Conservation (phyloP, 2,113 vertebrate genomes). For the Podilymbus podiceps region DNA sequence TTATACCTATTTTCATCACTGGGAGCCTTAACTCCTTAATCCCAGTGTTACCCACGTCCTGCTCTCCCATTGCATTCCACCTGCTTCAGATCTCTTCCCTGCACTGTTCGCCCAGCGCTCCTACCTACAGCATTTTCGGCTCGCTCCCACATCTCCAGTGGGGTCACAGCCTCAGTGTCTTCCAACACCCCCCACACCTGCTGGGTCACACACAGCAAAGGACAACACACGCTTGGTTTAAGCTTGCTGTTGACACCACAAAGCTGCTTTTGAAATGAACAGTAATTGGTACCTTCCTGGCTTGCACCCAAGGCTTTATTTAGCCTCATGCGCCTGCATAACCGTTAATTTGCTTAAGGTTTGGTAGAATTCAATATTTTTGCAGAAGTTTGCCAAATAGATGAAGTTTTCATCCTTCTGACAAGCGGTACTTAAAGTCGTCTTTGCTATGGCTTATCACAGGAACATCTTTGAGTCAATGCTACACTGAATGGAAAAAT, state of each 20-base stretch:
- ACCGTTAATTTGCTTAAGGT: neutral
- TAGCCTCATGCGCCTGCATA: neutral
- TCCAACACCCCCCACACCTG: neutral
- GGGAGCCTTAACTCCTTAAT: neutral
- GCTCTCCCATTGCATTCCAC: neutral
- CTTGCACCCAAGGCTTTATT: neutral
- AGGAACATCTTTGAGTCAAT: neutral
- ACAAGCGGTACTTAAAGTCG: neutral
- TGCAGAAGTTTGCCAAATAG: neutral
- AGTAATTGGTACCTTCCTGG: neutral
- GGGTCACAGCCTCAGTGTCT: neutral
- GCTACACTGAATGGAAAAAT: neutral
- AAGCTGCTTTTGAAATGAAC: neutral
- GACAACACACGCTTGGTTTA: neutral
- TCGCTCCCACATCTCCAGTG: neutral
- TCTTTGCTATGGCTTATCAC: neutral
- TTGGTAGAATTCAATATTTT: neutral
- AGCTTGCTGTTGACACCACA: neutral
- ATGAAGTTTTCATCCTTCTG: neutral
- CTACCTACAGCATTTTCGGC: neutral
- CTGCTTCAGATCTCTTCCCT: neutral
- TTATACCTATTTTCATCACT: neutral
- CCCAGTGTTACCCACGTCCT: neutral
- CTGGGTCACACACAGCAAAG: neutral
- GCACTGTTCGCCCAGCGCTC: neutral